These are phyloP conservation scores for Cryptosula pallasiana DNA, from an alignment of 2,888 invertebrate species.

Conservation along the genomic window DNA sequence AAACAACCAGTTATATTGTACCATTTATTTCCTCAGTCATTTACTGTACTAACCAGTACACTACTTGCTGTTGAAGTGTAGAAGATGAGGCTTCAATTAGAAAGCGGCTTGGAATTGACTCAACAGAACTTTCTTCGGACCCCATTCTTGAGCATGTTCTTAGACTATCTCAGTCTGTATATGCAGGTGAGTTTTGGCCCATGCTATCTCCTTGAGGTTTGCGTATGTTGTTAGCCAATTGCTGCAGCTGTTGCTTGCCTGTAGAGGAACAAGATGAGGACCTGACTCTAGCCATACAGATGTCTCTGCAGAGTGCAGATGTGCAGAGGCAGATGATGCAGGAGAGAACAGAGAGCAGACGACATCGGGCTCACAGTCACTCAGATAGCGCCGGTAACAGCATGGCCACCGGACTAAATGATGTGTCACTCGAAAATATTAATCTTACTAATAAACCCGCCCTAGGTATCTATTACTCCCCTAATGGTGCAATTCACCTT, in stretches of 20 bases:
- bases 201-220: too few species aligned
- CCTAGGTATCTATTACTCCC: too few species aligned
- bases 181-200: neutral
- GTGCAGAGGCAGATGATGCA: conserved; percentile 1
- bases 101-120: neutral
- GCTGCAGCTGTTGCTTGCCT: too few species aligned
- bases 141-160: conserved; percentile 20
- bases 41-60: too few species aligned
- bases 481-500: too few species aligned
- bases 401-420: neutral
- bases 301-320: conserved; percentile 53
- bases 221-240: too few species aligned
- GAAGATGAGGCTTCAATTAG: conserved; percentile 29
- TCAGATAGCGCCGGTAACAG: neutral
- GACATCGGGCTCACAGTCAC: conserved; percentile 2
- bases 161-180: conserved; percentile 11
- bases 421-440: too few species aligned
- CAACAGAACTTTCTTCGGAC: conserved; percentile 12
- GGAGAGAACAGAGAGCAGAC: neutral
- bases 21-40: too few species aligned
- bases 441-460: too few species aligned
- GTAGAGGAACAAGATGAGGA: conserved; percentile 33
- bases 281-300: conserved; percentile 56
- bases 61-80: conserved; percentile 31
- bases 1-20: too few species aligned